Conservation (phyloP, 2,797 vertebrate genomes). For the Potorous gilbertii region DNA sequence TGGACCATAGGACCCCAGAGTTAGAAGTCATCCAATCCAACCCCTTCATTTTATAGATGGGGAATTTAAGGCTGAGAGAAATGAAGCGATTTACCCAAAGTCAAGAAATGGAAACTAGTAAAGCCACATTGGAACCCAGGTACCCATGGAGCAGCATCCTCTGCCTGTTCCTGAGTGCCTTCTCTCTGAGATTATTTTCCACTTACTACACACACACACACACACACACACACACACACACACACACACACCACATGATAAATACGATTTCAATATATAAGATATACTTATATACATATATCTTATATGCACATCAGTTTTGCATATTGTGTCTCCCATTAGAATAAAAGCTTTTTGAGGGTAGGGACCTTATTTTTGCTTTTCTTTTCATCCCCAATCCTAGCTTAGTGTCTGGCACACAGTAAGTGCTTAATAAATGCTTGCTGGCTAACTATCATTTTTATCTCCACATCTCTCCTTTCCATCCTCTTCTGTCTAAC, state of each 20-base stretch:
- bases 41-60: neutral
- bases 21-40: neutral
- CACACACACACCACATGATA: neutral
- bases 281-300: neutral
- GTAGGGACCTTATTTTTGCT: neutral
- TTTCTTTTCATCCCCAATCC: neutral
- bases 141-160: neutral
- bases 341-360: neutral
- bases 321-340: neutral
- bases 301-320: neutral
- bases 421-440: neutral
- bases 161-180: neutral
- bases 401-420: neutral
- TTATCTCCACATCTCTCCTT: neutral
- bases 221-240: neutral
- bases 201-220: neutral
- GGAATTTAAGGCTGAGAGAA: neutral
- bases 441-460: neutral
- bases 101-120: neutral
- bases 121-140: neutral
- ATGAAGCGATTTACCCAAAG: neutral
- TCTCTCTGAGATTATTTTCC: neutral
- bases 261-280: neutral
- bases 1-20: neutral
- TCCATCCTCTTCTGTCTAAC: neutral